phyloP scores from a whole-genome alignment of 2,797 vertebrate species.

The Moxostoma hubbsi region DNA sequence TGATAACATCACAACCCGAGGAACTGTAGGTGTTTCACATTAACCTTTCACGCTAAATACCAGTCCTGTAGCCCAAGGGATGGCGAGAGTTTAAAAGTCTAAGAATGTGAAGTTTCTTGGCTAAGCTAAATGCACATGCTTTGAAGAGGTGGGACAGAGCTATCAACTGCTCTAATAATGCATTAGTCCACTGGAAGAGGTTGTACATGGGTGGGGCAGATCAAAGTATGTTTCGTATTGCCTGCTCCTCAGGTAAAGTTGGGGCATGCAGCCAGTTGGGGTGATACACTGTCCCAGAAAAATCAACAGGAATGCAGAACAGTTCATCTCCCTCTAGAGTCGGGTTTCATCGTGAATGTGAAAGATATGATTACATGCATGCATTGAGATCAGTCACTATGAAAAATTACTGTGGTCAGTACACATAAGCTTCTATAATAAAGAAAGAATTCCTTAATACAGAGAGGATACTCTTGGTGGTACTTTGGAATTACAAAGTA shows the following conservation, averaged over 20 bases:
- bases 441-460: neutral
- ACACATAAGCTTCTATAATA: conserved; percentile 10
- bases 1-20: conserved; percentile 27
- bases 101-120: conserved; percentile 74
- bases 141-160: conserved; percentile 70
- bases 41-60: conserved; percentile 75
- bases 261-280: conserved; percentile 76
- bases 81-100: conserved; percentile 72
- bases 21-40: conserved; percentile 62
- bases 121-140: conserved; percentile 63
- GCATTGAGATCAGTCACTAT: conserved; percentile 12
- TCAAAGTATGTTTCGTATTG: conserved; percentile 80
- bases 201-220: conserved; percentile 76
- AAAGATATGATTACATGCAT: conserved; percentile 5
- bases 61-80: conserved; percentile 72
- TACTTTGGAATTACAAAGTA: conserved; percentile 4
- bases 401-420: conserved; percentile 1
- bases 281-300: conserved; percentile 66
- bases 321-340: neutral
- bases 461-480: neutral
- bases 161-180: conserved; percentile 66
- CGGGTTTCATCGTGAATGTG: conserved; percentile 19
- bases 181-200: conserved; percentile 71
- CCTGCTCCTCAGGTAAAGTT: conserved; percentile 63
- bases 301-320: conserved; percentile 33